phyloP scores from a whole-genome alignment of 1,140 invertebrate species.

The Uloborus diversus region DNA sequence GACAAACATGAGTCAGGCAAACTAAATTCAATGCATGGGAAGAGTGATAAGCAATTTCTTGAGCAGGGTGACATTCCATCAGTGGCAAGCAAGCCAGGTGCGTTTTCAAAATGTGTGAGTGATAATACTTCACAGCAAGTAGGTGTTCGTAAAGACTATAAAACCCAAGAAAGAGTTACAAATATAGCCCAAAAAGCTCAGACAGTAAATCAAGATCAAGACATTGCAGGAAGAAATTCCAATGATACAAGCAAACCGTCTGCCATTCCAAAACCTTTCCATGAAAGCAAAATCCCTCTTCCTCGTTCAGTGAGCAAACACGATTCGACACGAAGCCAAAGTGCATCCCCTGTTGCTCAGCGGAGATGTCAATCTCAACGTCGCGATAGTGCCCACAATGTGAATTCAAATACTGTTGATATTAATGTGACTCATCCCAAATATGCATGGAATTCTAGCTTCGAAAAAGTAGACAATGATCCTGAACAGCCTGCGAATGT shows the following conservation, averaged over 20 bases:
- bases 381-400: not conserved
- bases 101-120: not conserved
- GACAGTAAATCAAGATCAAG: not conserved
- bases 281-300: constrained; percentile 40
- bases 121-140: not conserved
- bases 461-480: constrained; percentile 27
- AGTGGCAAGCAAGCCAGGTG: not conserved
- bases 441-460: constrained; percentile 16
- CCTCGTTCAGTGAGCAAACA: constrained; percentile 4
- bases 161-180: not conserved
- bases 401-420: not conserved
- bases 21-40: not conserved
- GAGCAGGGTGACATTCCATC: not conserved
- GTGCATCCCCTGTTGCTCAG: constrained; percentile 30
- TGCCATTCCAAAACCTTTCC: not conserved
- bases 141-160: not conserved
- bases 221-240: not conserved
- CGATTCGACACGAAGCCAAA: constrained; percentile 19
- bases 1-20: not conserved
- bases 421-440: constrained; percentile 36
- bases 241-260: not conserved
- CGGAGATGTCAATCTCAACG: not conserved
- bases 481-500: constrained; percentile 17
- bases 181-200: not conserved
- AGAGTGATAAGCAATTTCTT: not conserved